These are phyloP conservation scores for Eubasilissa regina DNA, from an alignment of 1,140 invertebrate genomes.

Conservation along the genomic window DNA sequence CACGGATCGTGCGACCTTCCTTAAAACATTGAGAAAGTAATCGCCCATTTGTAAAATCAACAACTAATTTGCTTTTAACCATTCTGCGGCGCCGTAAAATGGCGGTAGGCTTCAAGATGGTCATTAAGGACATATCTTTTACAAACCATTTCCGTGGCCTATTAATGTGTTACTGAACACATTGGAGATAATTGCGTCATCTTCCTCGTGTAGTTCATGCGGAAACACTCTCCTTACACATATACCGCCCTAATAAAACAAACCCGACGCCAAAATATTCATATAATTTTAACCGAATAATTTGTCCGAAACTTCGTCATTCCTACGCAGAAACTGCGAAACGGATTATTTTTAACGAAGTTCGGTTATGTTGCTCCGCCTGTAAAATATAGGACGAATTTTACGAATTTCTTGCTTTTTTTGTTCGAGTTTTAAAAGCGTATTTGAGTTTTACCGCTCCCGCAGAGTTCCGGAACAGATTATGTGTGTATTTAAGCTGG, in stretches of 20 bases:
- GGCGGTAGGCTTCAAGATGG: slow-evolving; percentile 6
- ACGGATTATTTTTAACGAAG: background rate
- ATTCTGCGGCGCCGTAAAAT: background rate
- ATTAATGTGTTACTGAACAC: slow-evolving; percentile 42
- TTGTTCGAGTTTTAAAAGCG: background rate
- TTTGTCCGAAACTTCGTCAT: background rate
- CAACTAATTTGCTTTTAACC: background rate
- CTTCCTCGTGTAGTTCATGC: slow-evolving; percentile 33
- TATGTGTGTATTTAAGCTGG: too few species aligned
- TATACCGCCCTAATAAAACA: slow-evolving; percentile 35
- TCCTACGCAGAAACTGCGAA: background rate
- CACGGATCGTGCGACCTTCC: too few species aligned
- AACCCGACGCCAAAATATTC: background rate
- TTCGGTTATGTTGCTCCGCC: slow-evolving; percentile 21
- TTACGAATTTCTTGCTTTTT: background rate
- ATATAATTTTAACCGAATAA: background rate
- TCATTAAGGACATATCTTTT: slow-evolving; percentile 28
- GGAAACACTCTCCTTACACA: slow-evolving; percentile 40
- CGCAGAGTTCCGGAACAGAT: slow-evolving; percentile 24
- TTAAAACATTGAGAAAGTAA: too few species aligned
- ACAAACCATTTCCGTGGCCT: slow-evolving; percentile 34
- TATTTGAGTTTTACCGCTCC: slow-evolving; percentile 29
- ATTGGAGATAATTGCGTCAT: slow-evolving; percentile 35
- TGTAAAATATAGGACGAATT: background rate
- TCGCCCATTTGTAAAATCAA: slow-evolving; percentile 15